A percentile compares a stretch with the other conserved stretches of the same genome.
These are phyloP conservation scores for Neofelis nebulosa DNA, from an alignment of 2,113 vertebrate genomes.

Conservation along the genomic window DNA sequence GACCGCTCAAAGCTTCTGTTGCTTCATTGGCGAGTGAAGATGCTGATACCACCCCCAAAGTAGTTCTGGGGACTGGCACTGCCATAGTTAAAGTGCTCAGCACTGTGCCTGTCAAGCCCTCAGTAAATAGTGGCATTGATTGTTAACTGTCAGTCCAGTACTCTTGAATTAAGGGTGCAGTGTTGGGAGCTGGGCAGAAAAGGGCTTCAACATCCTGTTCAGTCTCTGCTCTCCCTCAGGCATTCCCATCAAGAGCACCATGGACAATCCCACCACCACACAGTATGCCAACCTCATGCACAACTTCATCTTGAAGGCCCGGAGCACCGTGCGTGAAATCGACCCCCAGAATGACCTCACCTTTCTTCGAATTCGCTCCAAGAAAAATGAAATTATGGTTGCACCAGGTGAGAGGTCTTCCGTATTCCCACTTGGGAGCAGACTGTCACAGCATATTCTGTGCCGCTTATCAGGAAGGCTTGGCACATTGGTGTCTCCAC, in stretches of 20 bases:
- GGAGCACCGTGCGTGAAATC: constrained; percentile 92
- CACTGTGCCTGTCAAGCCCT: neutral
- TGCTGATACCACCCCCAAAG: neutral
- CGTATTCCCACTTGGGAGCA: neutral
- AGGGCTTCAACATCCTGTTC: neutral
- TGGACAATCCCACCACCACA: constrained; percentile 93
- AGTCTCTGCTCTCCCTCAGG: constrained; percentile 81
- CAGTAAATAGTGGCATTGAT: neutral
- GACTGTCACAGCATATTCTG: neutral
- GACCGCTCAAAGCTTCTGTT: neutral
- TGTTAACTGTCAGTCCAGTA: neutral
- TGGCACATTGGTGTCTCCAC: neutral
- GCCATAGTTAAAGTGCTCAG: neutral
- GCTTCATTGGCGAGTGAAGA: neutral
- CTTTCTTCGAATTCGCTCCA: constrained; percentile 95
- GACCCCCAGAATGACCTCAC: constrained; percentile 98
- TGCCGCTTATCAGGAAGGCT: neutral
- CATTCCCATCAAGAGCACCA: constrained; percentile 96
- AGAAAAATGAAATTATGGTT: constrained; percentile 99
- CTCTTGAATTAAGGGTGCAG: neutral
- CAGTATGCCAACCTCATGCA: constrained; percentile 95
- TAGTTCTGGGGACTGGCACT: neutral
- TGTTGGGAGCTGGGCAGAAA: neutral
- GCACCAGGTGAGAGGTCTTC: constrained; percentile 90
- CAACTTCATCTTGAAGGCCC: constrained; percentile 93